Percentiles rank a stretch among this genome's conserved stretches.
phyloP scores from a whole-genome alignment of 2,113 vertebrate genomes.

The Corythornis madagascariensis region DNA sequence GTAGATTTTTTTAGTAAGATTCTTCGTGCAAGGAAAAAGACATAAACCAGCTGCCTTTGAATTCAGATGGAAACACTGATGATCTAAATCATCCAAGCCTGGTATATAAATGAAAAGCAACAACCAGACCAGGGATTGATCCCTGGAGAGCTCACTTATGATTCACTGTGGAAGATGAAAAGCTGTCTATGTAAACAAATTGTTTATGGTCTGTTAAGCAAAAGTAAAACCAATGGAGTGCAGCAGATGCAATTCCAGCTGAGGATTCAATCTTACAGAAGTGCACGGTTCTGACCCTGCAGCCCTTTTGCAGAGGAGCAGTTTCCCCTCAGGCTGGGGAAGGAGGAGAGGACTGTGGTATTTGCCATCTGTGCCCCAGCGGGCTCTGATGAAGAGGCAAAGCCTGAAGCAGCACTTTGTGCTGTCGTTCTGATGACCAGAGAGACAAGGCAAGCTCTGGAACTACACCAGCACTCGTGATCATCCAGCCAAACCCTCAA shows the following conservation, averaged over 20 bases:
- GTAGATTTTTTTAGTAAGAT: constrained; percentile 18
- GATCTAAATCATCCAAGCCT: constrained; percentile 44
- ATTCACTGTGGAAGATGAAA: constrained; percentile 51
- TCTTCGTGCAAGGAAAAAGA: background rate
- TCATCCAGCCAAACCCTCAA: background rate
- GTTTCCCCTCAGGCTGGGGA: background rate
- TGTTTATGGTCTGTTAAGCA: constrained; percentile 63
- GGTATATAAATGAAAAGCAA: constrained; percentile 37
- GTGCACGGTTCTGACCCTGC: background rate
- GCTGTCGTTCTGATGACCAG: background rate
- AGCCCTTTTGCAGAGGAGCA: background rate
- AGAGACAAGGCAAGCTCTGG: background rate
- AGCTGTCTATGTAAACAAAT: constrained; percentile 68
- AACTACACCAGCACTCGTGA: background rate
- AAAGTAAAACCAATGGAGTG: constrained; percentile 40
- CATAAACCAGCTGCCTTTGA: constrained; percentile 40
- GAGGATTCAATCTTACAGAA: constrained; percentile 27
- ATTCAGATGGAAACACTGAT: constrained; percentile 5
- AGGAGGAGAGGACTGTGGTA: background rate
- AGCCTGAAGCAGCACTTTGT: background rate
- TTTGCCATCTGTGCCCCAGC: background rate
- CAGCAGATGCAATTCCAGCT: constrained; percentile 45
- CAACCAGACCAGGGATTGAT: constrained; percentile 27
- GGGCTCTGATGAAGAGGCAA: background rate
- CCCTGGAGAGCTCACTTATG: constrained; percentile 22